Evolutionary conservation across 2,113 vertebrate species (phyloP).

Genomic region (Brachionichthys hirsutus): DNA sequence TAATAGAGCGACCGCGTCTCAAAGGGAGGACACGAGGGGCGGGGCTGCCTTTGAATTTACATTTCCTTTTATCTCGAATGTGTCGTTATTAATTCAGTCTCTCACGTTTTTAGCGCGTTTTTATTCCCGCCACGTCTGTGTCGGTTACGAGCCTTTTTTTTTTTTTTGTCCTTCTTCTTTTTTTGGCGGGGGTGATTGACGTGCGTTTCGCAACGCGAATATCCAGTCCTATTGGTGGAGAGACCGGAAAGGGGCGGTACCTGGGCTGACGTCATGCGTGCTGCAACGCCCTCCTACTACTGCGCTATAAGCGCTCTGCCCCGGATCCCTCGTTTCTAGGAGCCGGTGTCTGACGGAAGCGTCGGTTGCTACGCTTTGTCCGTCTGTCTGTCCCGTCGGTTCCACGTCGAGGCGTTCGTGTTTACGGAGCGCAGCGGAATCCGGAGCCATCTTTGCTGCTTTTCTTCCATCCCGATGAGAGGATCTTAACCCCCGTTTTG

Average conservation of each 20-base stretch:
- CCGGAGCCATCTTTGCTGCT: not conserved
- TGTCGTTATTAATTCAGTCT: constrained; percentile 39
- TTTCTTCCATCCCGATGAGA: constrained; percentile 52
- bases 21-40: not conserved
- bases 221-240: constrained; percentile 48
- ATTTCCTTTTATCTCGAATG: constrained; percentile 43
- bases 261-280: rapidly evolving
- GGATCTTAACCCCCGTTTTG: constrained; percentile 47
- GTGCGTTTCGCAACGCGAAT: constrained; percentile 34
- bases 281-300: constrained; percentile 65
- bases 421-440: not conserved
- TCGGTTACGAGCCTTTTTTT: constrained; percentile 71
- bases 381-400: constrained; percentile 18
- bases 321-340: constrained; percentile 40
- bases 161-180: too few relatives aligned
- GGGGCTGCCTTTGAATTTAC: constrained; percentile 36
- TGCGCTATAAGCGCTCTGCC: constrained; percentile 54
- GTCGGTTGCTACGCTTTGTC: not conserved
- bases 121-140: constrained; percentile 91
- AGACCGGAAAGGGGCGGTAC: constrained; percentile 23
- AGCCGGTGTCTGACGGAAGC: constrained; percentile 68
- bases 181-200: constrained; percentile 77
- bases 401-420: too few relatives aligned
- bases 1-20: not conserved
- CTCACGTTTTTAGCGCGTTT: constrained; percentile 84